phyloP scores from a whole-genome alignment of 2,888 invertebrate genomes.

The Mamestra brassicae region DNA sequence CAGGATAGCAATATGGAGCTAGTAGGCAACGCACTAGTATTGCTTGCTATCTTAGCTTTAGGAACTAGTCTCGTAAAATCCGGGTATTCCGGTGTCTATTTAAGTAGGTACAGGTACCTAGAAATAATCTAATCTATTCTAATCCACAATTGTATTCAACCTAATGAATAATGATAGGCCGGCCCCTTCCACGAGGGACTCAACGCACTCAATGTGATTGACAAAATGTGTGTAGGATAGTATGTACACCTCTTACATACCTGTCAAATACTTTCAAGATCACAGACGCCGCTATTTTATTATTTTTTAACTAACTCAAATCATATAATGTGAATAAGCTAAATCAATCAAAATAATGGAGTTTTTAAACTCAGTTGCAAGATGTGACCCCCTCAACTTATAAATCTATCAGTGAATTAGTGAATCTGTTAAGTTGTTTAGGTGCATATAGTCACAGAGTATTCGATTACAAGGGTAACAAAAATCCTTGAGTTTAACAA shows the following conservation, averaged over 20 bases:
- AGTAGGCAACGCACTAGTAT: too few species aligned
- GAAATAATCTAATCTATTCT: background rate
- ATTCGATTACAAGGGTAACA: too few species aligned
- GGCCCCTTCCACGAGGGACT: constrained; percentile 10
- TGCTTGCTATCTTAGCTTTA: background rate
- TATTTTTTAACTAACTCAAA: background rate
- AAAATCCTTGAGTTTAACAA: too few species aligned
- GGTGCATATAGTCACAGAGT: too few species aligned
- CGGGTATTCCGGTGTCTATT: background rate
- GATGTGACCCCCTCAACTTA: too few species aligned
- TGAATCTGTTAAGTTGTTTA: too few species aligned
- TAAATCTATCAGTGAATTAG: too few species aligned
- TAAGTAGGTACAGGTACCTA: background rate
- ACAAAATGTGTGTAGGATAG: constrained; percentile 12
- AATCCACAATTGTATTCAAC: constrained; percentile 32
- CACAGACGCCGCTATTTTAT: background rate
- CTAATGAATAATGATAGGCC: constrained; percentile 25
- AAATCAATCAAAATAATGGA: constrained; percentile 60
- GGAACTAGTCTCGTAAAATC: background rate
- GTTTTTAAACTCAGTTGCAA: too few species aligned
- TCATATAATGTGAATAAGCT: constrained; percentile 46
- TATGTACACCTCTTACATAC: constrained; percentile 22
- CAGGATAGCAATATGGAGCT: background rate
- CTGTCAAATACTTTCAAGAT: constrained; percentile 8
- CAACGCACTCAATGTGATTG: constrained; percentile 7